A percentile compares a stretch with the other conserved stretches of the same genome.
These are phyloP conservation scores for Phragmatobia fuliginosa DNA, from an alignment of 2,888 invertebrate genomes.

Conservation along the genomic window DNA sequence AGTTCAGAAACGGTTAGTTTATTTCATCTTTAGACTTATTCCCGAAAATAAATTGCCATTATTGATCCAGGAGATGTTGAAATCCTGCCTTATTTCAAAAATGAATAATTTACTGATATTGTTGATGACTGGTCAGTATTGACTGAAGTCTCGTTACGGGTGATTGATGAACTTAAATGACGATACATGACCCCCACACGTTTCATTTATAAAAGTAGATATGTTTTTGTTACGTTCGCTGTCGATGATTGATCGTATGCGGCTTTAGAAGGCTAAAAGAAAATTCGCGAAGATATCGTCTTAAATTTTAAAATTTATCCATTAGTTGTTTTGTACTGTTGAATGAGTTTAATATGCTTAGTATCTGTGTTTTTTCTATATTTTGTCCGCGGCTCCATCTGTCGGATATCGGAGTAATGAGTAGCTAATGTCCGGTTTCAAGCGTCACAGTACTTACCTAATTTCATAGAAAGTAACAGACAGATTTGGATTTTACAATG, in stretches of 20 bases:
- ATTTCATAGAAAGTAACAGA: too few species aligned
- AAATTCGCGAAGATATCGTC: too few species aligned
- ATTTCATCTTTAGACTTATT: not conserved
- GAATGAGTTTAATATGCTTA: not conserved
- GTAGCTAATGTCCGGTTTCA: too few species aligned
- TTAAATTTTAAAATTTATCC: not conserved
- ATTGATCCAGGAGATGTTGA: conserved; percentile 3
- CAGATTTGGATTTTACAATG: too few species aligned
- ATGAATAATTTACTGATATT: conserved; percentile 27
- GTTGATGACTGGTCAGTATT: conserved; percentile 56
- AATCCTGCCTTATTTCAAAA: conserved; percentile 7
- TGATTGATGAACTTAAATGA: conserved; percentile 54
- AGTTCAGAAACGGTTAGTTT: not conserved
- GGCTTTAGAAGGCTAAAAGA: not conserved
- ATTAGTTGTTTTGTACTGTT: not conserved
- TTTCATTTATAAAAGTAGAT: conserved; percentile 30
- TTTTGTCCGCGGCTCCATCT: too few species aligned
- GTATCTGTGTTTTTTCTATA: too few species aligned
- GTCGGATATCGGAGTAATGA: too few species aligned
- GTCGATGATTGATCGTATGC: conserved; percentile 1
- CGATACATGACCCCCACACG: conserved; percentile 44
- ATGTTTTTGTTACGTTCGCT: conserved; percentile 13
- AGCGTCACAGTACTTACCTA: too few species aligned
- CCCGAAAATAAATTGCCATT: not conserved
- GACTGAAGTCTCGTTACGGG: conserved; percentile 35